These are phyloP conservation scores for Drosophila ambigua DNA, from an alignment of 1,140 invertebrate species.

Conservation along the genomic window DNA sequence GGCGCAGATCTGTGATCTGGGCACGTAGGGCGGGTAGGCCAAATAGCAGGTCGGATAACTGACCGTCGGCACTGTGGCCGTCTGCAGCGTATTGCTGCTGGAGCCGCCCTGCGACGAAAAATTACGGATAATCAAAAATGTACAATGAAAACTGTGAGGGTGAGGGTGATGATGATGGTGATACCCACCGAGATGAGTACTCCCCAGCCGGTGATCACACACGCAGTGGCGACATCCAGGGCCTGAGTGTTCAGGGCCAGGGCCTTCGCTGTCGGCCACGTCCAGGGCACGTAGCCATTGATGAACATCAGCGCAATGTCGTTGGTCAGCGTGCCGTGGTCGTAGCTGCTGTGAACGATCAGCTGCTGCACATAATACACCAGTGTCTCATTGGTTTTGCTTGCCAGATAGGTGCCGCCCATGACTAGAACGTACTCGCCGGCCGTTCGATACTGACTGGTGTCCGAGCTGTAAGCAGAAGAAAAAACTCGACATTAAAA, in stretches of 20 bases:
- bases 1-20: slow-evolving; percentile 52
- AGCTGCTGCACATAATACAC: slow-evolving; percentile 61
- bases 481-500: not conserved
- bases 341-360: slow-evolving; percentile 36
- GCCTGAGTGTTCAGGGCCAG: slow-evolving; percentile 23
- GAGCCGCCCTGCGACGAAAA: slow-evolving; percentile 8
- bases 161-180: no score
- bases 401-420: slow-evolving; percentile 47
- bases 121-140: not conserved
- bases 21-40: slow-evolving; percentile 22
- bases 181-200: slow-evolving; percentile 25
- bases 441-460: slow-evolving; percentile 30
- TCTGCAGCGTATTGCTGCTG: slow-evolving; percentile 37
- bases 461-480: slow-evolving; percentile 1
- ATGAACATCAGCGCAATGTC: slow-evolving; percentile 67
- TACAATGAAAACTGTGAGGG: not conserved
- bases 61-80: slow-evolving; percentile 46
- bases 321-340: slow-evolving; percentile 34
- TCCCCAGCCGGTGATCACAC: slow-evolving; percentile 68
- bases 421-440: slow-evolving; percentile 65
- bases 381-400: slow-evolving; percentile 29
- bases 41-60: slow-evolving; percentile 25
- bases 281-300: slow-evolving; percentile 64
- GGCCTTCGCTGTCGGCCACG: slow-evolving; percentile 22
- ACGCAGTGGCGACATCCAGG: slow-evolving; percentile 20